Conservation (phyloP, 2,113 vertebrate species). For the Mastomys coucha region DNA sequence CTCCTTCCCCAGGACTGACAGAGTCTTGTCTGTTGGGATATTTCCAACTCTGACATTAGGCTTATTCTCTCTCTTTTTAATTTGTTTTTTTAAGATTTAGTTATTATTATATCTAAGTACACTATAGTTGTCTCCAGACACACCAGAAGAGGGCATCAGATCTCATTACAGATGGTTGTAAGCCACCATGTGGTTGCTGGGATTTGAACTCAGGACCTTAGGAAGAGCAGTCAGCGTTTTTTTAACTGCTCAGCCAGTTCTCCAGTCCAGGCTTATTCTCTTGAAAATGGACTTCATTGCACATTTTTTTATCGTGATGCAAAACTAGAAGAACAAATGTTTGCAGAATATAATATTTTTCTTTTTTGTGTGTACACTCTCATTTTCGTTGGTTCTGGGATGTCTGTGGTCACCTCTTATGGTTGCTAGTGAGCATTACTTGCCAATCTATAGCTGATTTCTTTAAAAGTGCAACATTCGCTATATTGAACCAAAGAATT, state of each 20-base stretch:
- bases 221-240: too few species aligned
- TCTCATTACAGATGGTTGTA: too few species aligned
- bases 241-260: too few species aligned
- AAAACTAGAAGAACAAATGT: conserved; percentile 52
- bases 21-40: background rate
- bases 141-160: too few species aligned
- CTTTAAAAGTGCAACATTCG: conserved; percentile 58
- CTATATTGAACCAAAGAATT: conserved; percentile 49
- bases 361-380: conserved; percentile 26
- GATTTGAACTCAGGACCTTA: too few species aligned
- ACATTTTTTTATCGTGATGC: conserved; percentile 42
- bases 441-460: conserved; percentile 38
- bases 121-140: too few species aligned
- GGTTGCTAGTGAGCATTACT: conserved; percentile 39
- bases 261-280: background rate
- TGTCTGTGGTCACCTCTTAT: conserved; percentile 45
- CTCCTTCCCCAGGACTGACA: background rate
- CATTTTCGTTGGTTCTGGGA: conserved; percentile 42
- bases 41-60: conserved; percentile 13
- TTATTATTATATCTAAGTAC: too few species aligned
- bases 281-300: conserved; percentile 44
- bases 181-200: too few species aligned
- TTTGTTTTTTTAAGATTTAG: too few species aligned
- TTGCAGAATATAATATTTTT: conserved; percentile 58
- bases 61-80: background rate